A percentile compares a stretch with the other conserved stretches of the same genome.
Evolutionary conservation across 92 coral and sea anemone genomes (phyloP).

Genomic region (Epizoanthus stellaris): DNA sequence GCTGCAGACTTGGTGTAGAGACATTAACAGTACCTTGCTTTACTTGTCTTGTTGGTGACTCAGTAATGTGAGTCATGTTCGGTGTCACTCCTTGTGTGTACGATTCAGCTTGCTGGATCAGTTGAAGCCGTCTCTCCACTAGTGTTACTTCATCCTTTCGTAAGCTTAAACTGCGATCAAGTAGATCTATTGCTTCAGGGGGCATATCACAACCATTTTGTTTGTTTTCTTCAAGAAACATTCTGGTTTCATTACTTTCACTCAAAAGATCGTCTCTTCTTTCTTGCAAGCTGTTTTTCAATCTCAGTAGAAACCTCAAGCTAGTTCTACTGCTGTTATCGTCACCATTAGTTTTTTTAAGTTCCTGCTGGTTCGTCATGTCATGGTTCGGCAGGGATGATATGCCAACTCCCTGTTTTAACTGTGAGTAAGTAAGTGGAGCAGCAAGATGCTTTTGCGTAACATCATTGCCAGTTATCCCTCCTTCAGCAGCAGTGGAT

Average conservation of each 20-base stretch:
- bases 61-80: constrained; percentile 22
- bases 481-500: too few relatives aligned
- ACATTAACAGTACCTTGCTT: constrained; percentile 23
- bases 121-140: constrained; percentile 29
- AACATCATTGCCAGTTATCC: background rate
- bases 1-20: constrained; percentile 17
- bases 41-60: constrained; percentile 6
- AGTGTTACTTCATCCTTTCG: constrained; percentile 25
- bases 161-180: constrained; percentile 9
- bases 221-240: background rate
- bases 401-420: background rate
- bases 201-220: constrained; percentile 6
- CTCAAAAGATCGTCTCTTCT: background rate
- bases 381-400: background rate
- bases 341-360: background rate
- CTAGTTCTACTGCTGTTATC: background rate
- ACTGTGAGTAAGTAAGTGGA: background rate
- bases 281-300: background rate
- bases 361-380: background rate
- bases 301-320: constrained; percentile 10
- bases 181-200: constrained; percentile 18
- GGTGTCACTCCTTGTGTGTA: constrained; percentile 32
- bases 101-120: constrained; percentile 20
- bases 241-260: constrained; percentile 3
- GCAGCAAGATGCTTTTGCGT: background rate